Conservation (phyloP, 2,113 vertebrate species). For the Nannospalax galili region DNA sequence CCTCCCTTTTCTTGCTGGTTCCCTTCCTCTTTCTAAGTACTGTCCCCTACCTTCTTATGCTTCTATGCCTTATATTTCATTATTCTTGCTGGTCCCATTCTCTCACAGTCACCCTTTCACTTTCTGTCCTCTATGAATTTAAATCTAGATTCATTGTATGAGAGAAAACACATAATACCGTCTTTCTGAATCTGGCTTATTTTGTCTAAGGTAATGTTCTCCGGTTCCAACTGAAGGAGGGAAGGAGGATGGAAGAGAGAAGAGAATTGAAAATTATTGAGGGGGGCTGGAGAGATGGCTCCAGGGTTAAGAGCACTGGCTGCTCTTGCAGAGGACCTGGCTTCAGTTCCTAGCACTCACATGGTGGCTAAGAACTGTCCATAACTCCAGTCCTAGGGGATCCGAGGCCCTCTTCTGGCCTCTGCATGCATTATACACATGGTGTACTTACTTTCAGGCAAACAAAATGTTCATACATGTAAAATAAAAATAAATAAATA, state of each 20-base stretch:
- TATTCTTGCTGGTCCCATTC: not conserved
- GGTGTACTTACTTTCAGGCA: too few relatives aligned
- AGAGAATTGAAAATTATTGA: not conserved
- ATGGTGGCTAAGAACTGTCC: too few relatives aligned
- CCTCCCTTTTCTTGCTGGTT: not conserved
- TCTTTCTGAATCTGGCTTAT: not conserved
- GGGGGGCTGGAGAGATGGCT: not conserved
- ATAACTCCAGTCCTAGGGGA: too few relatives aligned
- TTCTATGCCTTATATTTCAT: not conserved
- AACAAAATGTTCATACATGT: too few relatives aligned
- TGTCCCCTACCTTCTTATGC: not conserved
- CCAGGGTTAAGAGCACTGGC: too few relatives aligned
- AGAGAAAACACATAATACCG: not conserved
- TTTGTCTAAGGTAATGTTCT: not conserved
- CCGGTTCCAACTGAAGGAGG: not conserved
- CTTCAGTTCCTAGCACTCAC: too few relatives aligned
- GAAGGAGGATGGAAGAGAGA: not conserved
- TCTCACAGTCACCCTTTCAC: not conserved
- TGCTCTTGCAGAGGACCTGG: too few relatives aligned
- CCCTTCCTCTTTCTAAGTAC: not conserved
- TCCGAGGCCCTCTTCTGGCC: too few relatives aligned
- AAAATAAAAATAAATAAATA: too few relatives aligned
- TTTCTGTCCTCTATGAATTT: not conserved
- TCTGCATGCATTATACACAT: too few relatives aligned
- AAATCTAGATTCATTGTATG: not conserved